A percentile compares a stretch with the other conserved stretches of the same genome.
phyloP scores from a whole-genome alignment of 2,888 invertebrate genomes.

The Brassicogethes aeneus region DNA sequence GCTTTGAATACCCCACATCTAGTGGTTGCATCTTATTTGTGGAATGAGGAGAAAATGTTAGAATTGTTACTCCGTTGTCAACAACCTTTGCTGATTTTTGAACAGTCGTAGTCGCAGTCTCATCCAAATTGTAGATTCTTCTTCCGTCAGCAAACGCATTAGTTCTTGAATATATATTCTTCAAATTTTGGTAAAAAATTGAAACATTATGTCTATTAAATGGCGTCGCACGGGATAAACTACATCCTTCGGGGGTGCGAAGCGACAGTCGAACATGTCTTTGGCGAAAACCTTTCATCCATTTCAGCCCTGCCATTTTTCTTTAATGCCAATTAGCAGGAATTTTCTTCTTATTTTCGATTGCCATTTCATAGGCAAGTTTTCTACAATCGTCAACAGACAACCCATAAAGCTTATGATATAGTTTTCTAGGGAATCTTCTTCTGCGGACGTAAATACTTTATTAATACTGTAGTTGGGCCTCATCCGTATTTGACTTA shows the following conservation, averaged over 20 bases:
- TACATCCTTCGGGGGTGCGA: conserved; percentile 8
- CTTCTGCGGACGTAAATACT: conserved; percentile 2
- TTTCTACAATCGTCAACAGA: not conserved
- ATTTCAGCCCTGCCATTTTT: conserved; percentile 7
- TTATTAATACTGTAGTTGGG: conserved; percentile 2
- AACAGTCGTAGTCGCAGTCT: conserved; percentile 13
- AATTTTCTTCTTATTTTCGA: conserved; percentile 4
- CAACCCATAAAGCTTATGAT: not conserved
- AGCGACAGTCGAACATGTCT: conserved; percentile 2
- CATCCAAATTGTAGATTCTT: conserved; percentile 14
- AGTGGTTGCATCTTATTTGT: conserved; percentile 8
- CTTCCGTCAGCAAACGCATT: conserved; percentile 10
- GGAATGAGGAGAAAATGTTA: too few relatives aligned
- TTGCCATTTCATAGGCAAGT: conserved; percentile 6
- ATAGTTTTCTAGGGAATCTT: conserved; percentile 2
- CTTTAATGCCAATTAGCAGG: conserved; percentile 5
- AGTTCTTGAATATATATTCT: conserved; percentile 5
- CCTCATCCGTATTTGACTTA: not conserved
- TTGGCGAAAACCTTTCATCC: conserved; percentile 3
- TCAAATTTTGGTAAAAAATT: conserved; percentile 10
- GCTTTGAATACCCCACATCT: conserved; percentile 6
- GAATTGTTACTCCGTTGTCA: conserved; percentile 4
- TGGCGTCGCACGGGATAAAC: conserved; percentile 4
- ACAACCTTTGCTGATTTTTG: conserved; percentile 15
- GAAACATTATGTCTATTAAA: conserved; percentile 8